Evolutionary conservation across 2,113 vertebrate genomes (phyloP).

Genomic region (Vicugna pacos): DNA sequence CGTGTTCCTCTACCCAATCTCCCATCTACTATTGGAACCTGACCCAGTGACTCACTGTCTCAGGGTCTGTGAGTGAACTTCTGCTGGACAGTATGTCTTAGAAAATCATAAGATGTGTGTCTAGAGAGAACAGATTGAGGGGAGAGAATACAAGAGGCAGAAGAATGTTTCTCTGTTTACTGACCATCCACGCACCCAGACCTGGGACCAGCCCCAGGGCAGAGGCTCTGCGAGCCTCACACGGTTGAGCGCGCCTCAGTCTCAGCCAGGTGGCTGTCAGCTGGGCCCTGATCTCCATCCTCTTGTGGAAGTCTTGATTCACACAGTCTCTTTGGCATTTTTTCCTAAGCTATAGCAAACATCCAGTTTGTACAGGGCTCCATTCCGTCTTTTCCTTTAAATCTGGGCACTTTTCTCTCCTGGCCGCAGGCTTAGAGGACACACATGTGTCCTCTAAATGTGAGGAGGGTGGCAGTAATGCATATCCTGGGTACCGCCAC

Average conservation of each 20-base stretch:
- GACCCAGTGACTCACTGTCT: background rate
- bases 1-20: fast-evolving
- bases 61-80: fast-evolving
- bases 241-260: fast-evolving
- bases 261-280: fast-evolving
- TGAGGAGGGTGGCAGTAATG: too few species aligned
- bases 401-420: background rate
- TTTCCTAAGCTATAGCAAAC: background rate
- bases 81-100: background rate
- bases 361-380: background rate
- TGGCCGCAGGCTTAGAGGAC: background rate
- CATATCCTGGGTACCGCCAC: background rate
- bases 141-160: background rate
- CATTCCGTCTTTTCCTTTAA: background rate
- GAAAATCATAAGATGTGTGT: background rate
- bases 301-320: background rate
- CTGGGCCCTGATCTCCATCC: background rate
- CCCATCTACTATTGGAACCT: background rate
- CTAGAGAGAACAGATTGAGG: background rate
- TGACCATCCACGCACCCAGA: background rate
- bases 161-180: too few species aligned
- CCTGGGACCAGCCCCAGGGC: fast-evolving
- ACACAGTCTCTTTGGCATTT: background rate
- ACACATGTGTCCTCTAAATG: fast-evolving
- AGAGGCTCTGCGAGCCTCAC: fast-evolving